A percentile compares a stretch with the other conserved stretches of the same genome.
phyloP scores from a whole-genome alignment of 2,113 vertebrate species.

The Rutilus rutilus region DNA sequence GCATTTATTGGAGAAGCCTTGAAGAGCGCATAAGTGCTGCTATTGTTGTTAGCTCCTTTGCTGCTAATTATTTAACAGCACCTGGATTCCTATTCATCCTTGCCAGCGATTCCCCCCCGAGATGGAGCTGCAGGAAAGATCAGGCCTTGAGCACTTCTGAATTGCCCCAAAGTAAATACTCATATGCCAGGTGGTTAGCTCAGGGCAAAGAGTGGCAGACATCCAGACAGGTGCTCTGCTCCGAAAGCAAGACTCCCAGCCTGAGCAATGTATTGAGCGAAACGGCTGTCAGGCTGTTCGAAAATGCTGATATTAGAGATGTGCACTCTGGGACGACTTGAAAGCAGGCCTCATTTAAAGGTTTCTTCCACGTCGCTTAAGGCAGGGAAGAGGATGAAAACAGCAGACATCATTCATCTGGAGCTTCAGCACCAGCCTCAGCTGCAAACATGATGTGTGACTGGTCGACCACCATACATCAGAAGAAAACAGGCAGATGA shows the following conservation, averaged over 20 bases:
- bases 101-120: background rate
- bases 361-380: conserved; percentile 3
- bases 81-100: background rate
- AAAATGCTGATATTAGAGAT: conserved; percentile 37
- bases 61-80: conserved; percentile 23
- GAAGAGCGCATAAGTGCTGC: background rate
- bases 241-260: conserved; percentile 4
- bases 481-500: background rate
- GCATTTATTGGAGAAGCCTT: conserved; percentile 10
- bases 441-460: conserved; percentile 1
- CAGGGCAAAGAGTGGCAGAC: background rate
- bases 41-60: conserved; percentile 11
- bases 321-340: conserved; percentile 32
- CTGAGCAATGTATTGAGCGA: conserved; percentile 20
- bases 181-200: conserved; percentile 15
- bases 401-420: background rate
- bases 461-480: background rate
- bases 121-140: background rate
- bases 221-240: conserved; percentile 46
- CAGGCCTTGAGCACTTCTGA: conserved; percentile 8
- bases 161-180: conserved; percentile 13
- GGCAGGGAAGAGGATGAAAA: conserved; percentile 21
- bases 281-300: conserved; percentile 8
- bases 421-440: conserved; percentile 3
- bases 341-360: conserved; percentile 29